Base-by-base conservation (phyloP, 2,113 vertebrate genomes). In the Pterocles burchelli region DNA sequence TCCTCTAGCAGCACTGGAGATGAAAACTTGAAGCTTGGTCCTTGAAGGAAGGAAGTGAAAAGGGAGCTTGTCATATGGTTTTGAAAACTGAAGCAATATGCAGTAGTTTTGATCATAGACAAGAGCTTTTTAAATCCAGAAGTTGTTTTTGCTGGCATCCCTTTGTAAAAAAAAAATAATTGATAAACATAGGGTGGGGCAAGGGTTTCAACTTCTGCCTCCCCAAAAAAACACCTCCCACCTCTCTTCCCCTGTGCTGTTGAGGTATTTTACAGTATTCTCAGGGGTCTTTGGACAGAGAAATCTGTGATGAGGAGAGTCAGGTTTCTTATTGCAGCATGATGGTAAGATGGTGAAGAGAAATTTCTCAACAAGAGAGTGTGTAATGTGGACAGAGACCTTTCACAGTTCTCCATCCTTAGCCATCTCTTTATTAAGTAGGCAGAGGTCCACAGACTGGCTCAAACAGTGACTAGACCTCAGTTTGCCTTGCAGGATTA, bases 61-160 rank as follows among this genome's bases (percentile, higher is more conserved):
- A 97, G 68, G 85, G 41, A 63, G 58, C 52, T 96, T 95, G 59
- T 91, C 43, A 33, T n/a, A 66, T 6, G 18, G 48, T n/a, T 41
- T 59, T 20, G 70, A 73, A 76, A 74, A 31, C 63, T 36, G 67
- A 81, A 78, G 81, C 71, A 45, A 33, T n/a, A 19, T 29, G 38
- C 13, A 25, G 28, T 20, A 45, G 22, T 48, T 92, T 81, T 79
- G 65, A 72, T 65, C 72, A 65, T 3, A 95, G 54, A 52, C 52
- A 88, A 71, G 81, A 97, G 49, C 82, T 93, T 90, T 95, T 95
- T 80, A 59, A 95, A 85, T 41, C 43, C 82, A 83, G 45, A 85
- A 75, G 45, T n/a, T 74, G 25, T 38, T 93, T 79, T 67, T 86
- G 67, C 34, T 43, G 17, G 19, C 29, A 34, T 65, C 11, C 1